phyloP scores from a whole-genome alignment of 1,140 invertebrate species.

The Drosophila tani region DNA sequence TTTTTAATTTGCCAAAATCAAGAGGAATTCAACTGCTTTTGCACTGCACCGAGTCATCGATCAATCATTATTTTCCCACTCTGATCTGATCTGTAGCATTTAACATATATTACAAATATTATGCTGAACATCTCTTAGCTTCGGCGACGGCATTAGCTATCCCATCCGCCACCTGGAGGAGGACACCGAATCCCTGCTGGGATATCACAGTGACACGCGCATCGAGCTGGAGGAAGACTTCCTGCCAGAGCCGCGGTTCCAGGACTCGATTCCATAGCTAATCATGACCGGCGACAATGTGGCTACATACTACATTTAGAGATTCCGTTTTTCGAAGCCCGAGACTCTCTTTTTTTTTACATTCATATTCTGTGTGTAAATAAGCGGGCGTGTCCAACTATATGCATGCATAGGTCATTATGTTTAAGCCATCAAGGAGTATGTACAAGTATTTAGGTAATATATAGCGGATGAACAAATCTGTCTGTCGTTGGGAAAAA shows the following conservation, averaged over 20 bases:
- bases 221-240: conserved; percentile 85
- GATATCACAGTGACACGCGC: conserved; percentile 86
- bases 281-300: conserved; percentile 81
- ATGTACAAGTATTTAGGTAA: conserved; percentile 17
- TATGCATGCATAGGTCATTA: conserved; percentile 32
- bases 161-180: conserved; percentile 92
- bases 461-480: conserved; percentile 11
- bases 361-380: conserved; percentile 33
- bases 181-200: conserved; percentile 92
- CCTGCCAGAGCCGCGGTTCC: conserved; percentile 76
- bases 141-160: conserved; percentile 94
- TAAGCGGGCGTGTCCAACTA: conserved; percentile 33
- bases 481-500: background rate
- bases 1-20: conserved; percentile 74
- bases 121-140: conserved; percentile 86
- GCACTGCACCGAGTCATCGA: conserved; percentile 37
- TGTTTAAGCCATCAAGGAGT: conserved; percentile 30
- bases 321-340: background rate
- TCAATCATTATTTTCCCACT: conserved; percentile 19
- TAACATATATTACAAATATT: conserved; percentile 3
- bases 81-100: background rate
- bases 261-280: conserved; percentile 81
- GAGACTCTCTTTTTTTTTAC: conserved; percentile 8
- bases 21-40: conserved; percentile 11
- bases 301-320: conserved; percentile 81